phyloP scores from a whole-genome alignment of 2,888 invertebrate genomes.

The Habrosyne pyritoides region DNA sequence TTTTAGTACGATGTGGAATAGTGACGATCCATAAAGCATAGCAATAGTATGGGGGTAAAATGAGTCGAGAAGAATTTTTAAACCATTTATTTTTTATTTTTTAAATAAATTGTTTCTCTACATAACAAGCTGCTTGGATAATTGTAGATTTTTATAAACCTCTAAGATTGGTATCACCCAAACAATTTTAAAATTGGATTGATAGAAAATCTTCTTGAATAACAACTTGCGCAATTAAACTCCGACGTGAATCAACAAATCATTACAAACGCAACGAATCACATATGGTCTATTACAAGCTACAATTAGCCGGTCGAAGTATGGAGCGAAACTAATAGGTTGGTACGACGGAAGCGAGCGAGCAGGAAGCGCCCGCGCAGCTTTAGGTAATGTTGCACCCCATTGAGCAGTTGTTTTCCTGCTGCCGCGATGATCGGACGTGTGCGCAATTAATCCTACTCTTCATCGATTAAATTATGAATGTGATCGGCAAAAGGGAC shows the following conservation, averaged over 20 bases:
- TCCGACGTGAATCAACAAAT: neutral
- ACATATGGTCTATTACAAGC: slow-evolving; percentile 16
- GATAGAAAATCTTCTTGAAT: neutral
- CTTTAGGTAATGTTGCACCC: slow-evolving; percentile 60
- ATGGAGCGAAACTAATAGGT: slow-evolving; percentile 56
- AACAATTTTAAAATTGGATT: too few species aligned
- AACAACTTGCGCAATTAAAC: neutral
- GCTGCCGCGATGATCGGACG: slow-evolving; percentile 43
- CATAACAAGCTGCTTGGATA: too few species aligned
- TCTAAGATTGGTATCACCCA: too few species aligned
- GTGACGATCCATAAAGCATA: too few species aligned
- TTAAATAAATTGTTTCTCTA: too few species aligned
- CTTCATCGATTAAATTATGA: slow-evolving; percentile 43
- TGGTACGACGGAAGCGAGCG: slow-evolving; percentile 50
- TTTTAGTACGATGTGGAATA: too few species aligned
- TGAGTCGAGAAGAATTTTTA: too few species aligned
- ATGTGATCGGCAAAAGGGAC: slow-evolving; percentile 40
- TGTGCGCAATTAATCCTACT: slow-evolving; percentile 17
- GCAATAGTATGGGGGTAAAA: too few species aligned
- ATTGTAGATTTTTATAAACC: too few species aligned
- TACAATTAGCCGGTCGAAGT: slow-evolving; percentile 34
- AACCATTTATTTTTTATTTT: too few species aligned
- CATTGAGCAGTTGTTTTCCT: slow-evolving; percentile 55
- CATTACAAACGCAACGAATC: slow-evolving; percentile 2
- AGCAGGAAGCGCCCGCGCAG: slow-evolving; percentile 56